Percentiles rank a stretch among this genome's conserved stretches.
phyloP scores from a whole-genome alignment of 2,888 invertebrate species.

The Palloptera scutellata region DNA sequence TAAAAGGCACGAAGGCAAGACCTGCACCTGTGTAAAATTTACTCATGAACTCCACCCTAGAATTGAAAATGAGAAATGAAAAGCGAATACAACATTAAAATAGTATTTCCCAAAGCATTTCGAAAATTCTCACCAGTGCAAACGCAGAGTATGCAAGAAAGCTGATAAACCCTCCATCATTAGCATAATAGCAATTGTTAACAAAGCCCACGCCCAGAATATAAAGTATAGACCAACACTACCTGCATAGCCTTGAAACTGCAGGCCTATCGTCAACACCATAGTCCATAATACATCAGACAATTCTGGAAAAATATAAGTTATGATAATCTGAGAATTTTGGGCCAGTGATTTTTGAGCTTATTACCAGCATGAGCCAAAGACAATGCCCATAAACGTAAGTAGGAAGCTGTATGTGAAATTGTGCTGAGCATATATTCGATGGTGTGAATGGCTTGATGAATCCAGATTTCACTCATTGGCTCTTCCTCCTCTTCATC shows the following conservation, averaged over 20 bases:
- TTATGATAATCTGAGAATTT: not conserved
- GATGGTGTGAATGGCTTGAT: conserved; percentile 95
- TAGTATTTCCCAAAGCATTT: not conserved
- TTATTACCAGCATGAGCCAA: conserved; percentile 90
- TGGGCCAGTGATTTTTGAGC: not conserved
- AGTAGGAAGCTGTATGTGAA: conserved; percentile 95
- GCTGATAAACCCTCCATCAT: conserved; percentile 99
- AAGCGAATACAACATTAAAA: not conserved
- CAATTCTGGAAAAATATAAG: conserved; percentile 69
- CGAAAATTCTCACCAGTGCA: conserved; percentile 81
- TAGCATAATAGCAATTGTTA: conserved; percentile 94
- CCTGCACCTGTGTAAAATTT: conserved; percentile 88
- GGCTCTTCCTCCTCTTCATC: conserved; percentile 69
- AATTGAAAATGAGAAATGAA: not conserved
- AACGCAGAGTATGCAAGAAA: conserved; percentile 96
- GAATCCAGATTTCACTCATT: conserved; percentile 89
- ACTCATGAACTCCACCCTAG: conserved; percentile 95
- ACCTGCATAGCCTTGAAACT: conserved; percentile 71
- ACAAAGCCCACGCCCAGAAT: conserved; percentile 90
- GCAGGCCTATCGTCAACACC: conserved; percentile 86
- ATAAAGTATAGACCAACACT: conserved; percentile 81
- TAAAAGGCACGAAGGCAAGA: conserved; percentile 70
- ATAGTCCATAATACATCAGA: conserved; percentile 93
- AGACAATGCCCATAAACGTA: conserved; percentile 95
- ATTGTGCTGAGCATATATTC: conserved; percentile 96